Conservation (phyloP, 2,797 vertebrate genomes). For the Leptoclinus maculatus region DNA sequence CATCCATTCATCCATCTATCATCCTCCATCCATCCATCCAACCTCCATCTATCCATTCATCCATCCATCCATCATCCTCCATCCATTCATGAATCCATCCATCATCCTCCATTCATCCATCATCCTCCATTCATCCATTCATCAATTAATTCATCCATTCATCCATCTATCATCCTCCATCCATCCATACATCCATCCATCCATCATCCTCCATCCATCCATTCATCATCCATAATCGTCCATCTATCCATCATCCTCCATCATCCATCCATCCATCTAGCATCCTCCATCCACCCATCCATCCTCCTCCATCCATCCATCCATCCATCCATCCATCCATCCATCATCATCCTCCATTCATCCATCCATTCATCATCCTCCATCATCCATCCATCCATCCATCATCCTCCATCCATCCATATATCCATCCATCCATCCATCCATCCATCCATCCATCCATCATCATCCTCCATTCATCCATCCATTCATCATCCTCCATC, state of each 20-base stretch:
- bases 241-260: not conserved
- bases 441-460: not conserved
- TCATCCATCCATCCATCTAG: too few species aligned
- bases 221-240: not conserved
- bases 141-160: too few species aligned
- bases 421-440: not conserved
- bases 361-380: not conserved
- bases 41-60: too few species aligned
- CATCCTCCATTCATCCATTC: not conserved
- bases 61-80: not conserved
- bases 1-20: not conserved
- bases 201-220: too few species aligned
- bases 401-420: too few species aligned
- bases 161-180: too few species aligned
- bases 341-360: too few species aligned
- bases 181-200: too few species aligned
- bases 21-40: not conserved
- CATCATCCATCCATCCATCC: too few species aligned
- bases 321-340: not conserved
- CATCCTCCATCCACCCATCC: too few species aligned
- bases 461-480: not conserved
- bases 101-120: too few species aligned
- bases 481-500: not conserved
- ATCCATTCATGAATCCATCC: not conserved
- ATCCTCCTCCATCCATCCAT: too few species aligned